These are phyloP conservation scores for Epinotia demarniana DNA, from an alignment of 2,888 invertebrate species.

Conservation along the genomic window DNA sequence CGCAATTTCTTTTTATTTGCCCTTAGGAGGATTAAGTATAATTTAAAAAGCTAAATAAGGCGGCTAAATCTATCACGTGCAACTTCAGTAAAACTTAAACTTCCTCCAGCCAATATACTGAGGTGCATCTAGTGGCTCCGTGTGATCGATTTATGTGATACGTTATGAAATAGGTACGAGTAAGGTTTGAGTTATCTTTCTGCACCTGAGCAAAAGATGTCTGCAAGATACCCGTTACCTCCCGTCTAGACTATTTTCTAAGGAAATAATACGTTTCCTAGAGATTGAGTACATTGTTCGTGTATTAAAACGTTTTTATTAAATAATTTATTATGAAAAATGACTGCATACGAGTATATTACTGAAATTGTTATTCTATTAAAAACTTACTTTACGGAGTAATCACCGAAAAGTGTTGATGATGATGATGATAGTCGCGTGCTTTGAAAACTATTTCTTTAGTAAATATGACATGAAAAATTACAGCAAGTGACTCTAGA, in stretches of 20 bases:
- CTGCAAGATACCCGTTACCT: constrained; percentile 5
- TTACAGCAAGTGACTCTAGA: too few relatives aligned
- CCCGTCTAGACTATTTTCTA: constrained; percentile 21
- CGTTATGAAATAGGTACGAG: constrained; percentile 37
- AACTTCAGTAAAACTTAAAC: constrained; percentile 34
- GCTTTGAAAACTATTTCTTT: too few relatives aligned
- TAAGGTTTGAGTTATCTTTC: constrained; percentile 19
- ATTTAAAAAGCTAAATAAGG: constrained; percentile 14
- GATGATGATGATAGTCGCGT: too few relatives aligned
- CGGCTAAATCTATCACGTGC: constrained; percentile 5
- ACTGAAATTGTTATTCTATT: too few relatives aligned
- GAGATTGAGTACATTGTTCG: constrained; percentile 4
- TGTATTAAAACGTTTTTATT: background rate
- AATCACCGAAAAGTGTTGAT: too few relatives aligned
- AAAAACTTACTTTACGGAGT: too few relatives aligned
- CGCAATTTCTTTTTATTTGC: too few relatives aligned
- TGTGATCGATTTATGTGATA: constrained; percentile 37
- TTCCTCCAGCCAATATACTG: constrained; percentile 28
- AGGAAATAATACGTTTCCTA: constrained; percentile 7
- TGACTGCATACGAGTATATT: too few relatives aligned
- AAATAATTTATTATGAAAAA: background rate
- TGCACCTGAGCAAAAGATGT: constrained; percentile 17
- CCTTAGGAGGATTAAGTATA: too few relatives aligned
- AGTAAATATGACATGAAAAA: too few relatives aligned
- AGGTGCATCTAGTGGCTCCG: constrained; percentile 13